A percentile compares a stretch with the other conserved stretches of the same genome.
phyloP scores from a whole-genome alignment of 1,140 invertebrate species.

The Holcopasites calliopsidis region DNA sequence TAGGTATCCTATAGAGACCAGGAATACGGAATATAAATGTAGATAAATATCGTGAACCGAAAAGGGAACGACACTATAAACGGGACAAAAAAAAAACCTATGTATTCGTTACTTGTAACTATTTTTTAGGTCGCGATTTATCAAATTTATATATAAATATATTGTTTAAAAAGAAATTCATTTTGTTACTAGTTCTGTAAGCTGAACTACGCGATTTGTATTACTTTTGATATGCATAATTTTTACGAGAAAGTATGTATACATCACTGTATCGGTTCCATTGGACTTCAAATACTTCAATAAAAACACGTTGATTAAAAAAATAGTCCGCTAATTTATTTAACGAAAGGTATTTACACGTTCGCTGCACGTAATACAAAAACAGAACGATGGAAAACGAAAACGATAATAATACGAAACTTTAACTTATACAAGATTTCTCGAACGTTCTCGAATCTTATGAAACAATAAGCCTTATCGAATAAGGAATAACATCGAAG shows the following conservation, averaged over 20 bases:
- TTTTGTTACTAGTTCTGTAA: conserved; percentile 1
- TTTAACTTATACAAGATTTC: conserved; percentile 3
- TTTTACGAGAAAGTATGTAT: conserved; percentile 2
- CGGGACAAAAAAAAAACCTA: conserved; percentile 14
- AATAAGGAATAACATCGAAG: neutral
- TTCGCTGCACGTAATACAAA: conserved; percentile 12
- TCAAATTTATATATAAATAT: conserved; percentile 30
- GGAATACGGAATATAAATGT: conserved; percentile 8
- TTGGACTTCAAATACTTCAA: neutral
- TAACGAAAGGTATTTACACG: conserved; percentile 32
- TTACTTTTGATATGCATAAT: conserved; percentile 12
- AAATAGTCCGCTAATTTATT: conserved; percentile 42
- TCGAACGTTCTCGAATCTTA: neutral
- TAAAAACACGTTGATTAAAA: conserved; percentile 35
- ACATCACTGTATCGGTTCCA: neutral
- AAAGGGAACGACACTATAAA: neutral
- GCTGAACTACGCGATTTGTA: neutral
- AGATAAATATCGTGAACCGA: conserved; percentile 2
- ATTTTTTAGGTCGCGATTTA: conserved; percentile 29
- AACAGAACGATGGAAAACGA: conserved; percentile 5
- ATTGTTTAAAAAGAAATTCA: neutral
- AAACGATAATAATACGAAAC: conserved; percentile 1
- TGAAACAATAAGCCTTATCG: conserved; percentile 6
- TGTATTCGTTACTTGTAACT: conserved; percentile 17
- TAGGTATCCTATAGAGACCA: neutral